These are phyloP conservation scores for Ictidomys tridecemlineatus DNA, from an alignment of 2,113 vertebrate species.

Conservation along the genomic window DNA sequence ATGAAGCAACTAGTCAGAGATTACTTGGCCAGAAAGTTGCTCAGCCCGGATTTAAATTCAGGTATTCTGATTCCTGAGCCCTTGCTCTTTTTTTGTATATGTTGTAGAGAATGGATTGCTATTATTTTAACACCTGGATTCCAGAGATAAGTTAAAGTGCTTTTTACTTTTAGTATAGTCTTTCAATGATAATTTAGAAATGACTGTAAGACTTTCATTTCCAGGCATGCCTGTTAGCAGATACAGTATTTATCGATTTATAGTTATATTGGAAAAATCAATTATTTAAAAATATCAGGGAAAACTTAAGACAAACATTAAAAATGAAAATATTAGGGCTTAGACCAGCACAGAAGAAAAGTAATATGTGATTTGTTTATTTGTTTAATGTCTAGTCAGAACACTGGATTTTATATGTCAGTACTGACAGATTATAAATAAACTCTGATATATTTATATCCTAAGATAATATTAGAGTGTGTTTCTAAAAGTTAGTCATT, in stretches of 20 bases:
- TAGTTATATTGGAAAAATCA: not conserved
- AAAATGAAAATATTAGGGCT: constrained; percentile 42
- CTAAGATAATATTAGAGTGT: constrained; percentile 28
- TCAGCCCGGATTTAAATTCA: constrained; percentile 30
- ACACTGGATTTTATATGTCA: constrained; percentile 41
- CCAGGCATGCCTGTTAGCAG: not conserved
- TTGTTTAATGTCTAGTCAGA: constrained; percentile 35
- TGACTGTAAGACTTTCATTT: constrained; percentile 43
- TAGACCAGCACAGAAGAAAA: constrained; percentile 40
- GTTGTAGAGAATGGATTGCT: constrained; percentile 21
- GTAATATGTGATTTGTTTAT: not conserved
- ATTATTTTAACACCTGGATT: constrained; percentile 12
- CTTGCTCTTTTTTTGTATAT: constrained; percentile 23
- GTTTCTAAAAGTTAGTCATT: constrained; percentile 16
- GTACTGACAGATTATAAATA: constrained; percentile 6
- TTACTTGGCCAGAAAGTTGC: constrained; percentile 22
- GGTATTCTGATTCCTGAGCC: constrained; percentile 45
- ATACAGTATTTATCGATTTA: constrained; percentile 13
- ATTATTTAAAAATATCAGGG: constrained; percentile 34
- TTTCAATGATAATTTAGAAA: constrained; percentile 47
- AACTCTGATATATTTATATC: constrained; percentile 44
- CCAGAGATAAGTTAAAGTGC: constrained; percentile 32
- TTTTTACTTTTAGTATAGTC: constrained; percentile 55
- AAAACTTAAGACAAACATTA: constrained; percentile 15
- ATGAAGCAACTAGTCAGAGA: not conserved